phyloP scores from a whole-genome alignment of 2,888 invertebrate species.

The Prenolepis imparis region DNA sequence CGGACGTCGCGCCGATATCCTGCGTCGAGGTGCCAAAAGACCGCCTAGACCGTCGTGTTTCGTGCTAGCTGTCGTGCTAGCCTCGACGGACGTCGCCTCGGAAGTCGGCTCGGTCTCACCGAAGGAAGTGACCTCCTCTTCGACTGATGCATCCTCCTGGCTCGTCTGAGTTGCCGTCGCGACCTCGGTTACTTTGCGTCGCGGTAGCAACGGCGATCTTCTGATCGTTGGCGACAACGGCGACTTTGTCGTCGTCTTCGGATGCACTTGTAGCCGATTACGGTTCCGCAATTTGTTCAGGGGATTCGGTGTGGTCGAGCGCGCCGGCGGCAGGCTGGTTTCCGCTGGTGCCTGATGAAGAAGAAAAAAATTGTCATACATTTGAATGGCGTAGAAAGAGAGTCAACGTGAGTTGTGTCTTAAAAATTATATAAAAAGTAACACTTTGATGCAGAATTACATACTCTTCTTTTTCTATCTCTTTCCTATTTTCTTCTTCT shows the following conservation, averaged over 20 bases:
- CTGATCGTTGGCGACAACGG: conserved; percentile 78
- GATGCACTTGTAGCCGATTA: conserved; percentile 85
- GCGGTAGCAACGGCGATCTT: conserved; percentile 82
- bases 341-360: conserved; percentile 82
- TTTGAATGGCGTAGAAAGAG: not conserved
- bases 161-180: conserved; percentile 76
- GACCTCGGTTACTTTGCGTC: conserved; percentile 82
- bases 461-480: not conserved
- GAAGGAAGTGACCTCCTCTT: conserved; percentile 75
- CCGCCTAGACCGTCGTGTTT: conserved; percentile 86
- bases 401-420: not conserved
- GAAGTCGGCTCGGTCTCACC: conserved; percentile 67
- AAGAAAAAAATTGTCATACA: conserved; percentile 15
- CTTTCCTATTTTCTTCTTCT: not conserved
- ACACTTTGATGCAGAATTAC: no score
- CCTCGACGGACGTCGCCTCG: conserved; percentile 74
- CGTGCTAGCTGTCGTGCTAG: conserved; percentile 81
- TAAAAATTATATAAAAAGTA: no score
- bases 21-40: conserved; percentile 90
- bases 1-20: conserved; percentile 89
- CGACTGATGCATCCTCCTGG: conserved; percentile 71
- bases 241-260: conserved; percentile 82
- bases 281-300: conserved; percentile 85
- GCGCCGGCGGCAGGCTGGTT: conserved; percentile 78
- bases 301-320: conserved; percentile 83